Conservation (phyloP, 1,140 invertebrate species). For the Megalopta genalis region DNA sequence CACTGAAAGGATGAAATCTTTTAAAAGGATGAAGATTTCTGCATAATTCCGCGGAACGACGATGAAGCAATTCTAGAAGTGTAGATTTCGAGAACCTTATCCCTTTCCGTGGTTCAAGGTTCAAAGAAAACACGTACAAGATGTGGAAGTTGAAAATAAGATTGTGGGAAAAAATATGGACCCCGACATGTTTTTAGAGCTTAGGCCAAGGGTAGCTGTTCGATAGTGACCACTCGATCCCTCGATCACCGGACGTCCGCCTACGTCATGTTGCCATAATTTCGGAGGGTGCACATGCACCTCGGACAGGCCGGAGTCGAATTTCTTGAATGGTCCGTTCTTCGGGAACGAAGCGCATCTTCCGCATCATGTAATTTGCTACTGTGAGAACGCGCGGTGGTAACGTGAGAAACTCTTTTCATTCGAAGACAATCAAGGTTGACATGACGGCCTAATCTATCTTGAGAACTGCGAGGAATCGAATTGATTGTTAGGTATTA, state of each 20-base stretch:
- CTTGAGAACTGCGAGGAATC: too few species aligned
- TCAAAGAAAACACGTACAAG: not conserved
- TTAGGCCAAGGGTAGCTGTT: conserved; percentile 42
- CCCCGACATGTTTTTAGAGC: conserved; percentile 57
- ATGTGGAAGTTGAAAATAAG: not conserved
- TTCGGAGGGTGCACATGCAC: conserved; percentile 37
- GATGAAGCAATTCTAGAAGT: too few species aligned
- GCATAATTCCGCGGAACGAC: too few species aligned
- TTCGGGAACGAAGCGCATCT: not conserved
- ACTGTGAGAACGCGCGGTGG: not conserved
- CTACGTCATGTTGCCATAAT: conserved; percentile 56
- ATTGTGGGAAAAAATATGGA: conserved; percentile 36
- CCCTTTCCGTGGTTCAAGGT: not conserved
- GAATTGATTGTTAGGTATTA: too few species aligned
- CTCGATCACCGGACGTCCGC: conserved; percentile 70
- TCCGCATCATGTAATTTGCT: conserved; percentile 21
- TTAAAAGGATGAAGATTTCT: too few species aligned
- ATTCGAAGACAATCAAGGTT: too few species aligned
- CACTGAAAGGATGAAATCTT: too few species aligned
- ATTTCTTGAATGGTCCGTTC: conserved; percentile 33
- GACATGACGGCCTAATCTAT: too few species aligned
- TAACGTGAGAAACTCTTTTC: conserved; percentile 15
- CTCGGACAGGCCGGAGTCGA: conserved; percentile 17
- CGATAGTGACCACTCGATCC: conserved; percentile 68
- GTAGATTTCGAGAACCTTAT: too few species aligned